phyloP scores from a whole-genome alignment of 1,140 invertebrate genomes.

The Cyrtorhinus lividipennis region DNA sequence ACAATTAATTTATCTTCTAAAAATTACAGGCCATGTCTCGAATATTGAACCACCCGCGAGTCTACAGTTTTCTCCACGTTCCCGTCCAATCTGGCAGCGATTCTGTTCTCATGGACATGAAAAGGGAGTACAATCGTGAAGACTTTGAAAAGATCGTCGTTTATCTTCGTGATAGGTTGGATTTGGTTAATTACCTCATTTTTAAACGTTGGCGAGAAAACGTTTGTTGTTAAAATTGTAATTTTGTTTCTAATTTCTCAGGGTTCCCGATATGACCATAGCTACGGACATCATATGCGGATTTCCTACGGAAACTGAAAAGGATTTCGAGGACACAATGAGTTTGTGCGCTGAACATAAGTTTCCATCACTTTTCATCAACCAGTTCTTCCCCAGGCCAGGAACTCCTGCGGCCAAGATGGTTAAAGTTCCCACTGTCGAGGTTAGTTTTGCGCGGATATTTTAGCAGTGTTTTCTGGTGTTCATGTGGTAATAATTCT shows the following conservation, averaged over 20 bases:
- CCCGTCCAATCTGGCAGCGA: slow-evolving; percentile 95
- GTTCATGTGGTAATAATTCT: background rate
- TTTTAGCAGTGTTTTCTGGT: background rate
- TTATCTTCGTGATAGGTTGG: slow-evolving; percentile 56
- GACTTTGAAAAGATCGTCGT: slow-evolving; percentile 87
- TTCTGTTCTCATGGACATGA: slow-evolving; percentile 87
- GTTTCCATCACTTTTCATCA: slow-evolving; percentile 92
- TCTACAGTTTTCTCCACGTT: slow-evolving; percentile 92
- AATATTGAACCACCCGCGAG: slow-evolving; percentile 73
- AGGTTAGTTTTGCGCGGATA: slow-evolving; percentile 28
- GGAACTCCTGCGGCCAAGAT: slow-evolving; percentile 90
- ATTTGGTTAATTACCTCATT: background rate
- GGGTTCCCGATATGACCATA: slow-evolving; percentile 77
- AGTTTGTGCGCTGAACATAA: slow-evolving; percentile 69
- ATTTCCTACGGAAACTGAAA: slow-evolving; percentile 89
- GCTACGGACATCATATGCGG: slow-evolving; percentile 98
- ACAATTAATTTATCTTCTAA: background rate
- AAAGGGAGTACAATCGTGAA: slow-evolving; percentile 74
- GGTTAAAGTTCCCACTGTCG: slow-evolving; percentile 59
- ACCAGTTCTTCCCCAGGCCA: slow-evolving; percentile 92
- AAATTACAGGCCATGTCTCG: slow-evolving; percentile 66
- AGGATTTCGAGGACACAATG: slow-evolving; percentile 83
- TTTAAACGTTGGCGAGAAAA: background rate
- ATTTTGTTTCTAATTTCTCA: slow-evolving; percentile 27
- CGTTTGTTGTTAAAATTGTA: background rate